These are phyloP conservation scores for Drosophila lutescens DNA, from an alignment of 2,888 invertebrate species.

Conservation along the genomic window DNA sequence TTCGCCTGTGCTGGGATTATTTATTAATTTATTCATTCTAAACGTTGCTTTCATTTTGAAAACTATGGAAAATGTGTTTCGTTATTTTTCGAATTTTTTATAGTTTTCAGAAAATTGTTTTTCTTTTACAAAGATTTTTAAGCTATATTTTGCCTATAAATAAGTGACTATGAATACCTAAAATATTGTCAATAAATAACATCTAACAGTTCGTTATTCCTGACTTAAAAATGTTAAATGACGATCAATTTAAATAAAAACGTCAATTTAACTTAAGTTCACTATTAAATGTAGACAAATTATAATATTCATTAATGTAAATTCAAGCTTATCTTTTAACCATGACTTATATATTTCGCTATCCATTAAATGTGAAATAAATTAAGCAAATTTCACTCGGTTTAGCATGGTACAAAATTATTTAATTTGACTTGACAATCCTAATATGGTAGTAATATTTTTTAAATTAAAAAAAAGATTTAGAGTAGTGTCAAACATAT, in stretches of 20 bases:
- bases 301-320: slow-evolving; percentile 2
- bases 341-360: not conserved
- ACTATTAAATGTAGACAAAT: not conserved
- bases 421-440: not conserved
- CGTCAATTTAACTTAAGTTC: not conserved
- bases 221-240: slow-evolving; percentile 1
- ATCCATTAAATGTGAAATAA: not conserved
- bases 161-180: too few relatives aligned
- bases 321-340: not conserved
- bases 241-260: not conserved
- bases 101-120: too few relatives aligned
- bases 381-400: not conserved
- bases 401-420: not conserved
- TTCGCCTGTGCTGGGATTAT: not conserved
- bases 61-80: too few relatives aligned
- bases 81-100: too few relatives aligned
- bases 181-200: not conserved
- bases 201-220: not conserved
- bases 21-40: not conserved
- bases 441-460: too few relatives aligned
- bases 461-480: too few relatives aligned
- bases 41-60: too few relatives aligned
- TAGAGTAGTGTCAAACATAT: too few relatives aligned
- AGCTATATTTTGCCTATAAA: too few relatives aligned
- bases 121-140: too few relatives aligned